Conservation (phyloP, 1,140 invertebrate species). For the Drosophila parabipectinata region DNA sequence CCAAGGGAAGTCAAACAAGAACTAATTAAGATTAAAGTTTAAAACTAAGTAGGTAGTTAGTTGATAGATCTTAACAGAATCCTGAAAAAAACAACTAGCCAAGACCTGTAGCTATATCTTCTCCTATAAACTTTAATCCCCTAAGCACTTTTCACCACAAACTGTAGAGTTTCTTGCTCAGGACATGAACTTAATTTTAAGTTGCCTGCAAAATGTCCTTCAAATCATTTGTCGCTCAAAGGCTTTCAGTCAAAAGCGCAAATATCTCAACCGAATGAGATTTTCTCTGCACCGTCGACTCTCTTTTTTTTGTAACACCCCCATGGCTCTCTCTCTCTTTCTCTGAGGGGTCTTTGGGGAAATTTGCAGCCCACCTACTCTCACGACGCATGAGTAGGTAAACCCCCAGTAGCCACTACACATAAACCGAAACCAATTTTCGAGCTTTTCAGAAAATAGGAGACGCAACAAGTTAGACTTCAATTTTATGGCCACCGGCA, state of each 20-base stretch:
- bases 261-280: slow-evolving; percentile 3
- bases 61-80: neutral
- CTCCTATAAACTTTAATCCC: slow-evolving; percentile 5
- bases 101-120: too few species aligned
- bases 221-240: slow-evolving; percentile 19
- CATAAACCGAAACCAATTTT: slow-evolving; percentile 20
- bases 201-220: neutral
- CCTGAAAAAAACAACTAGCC: neutral
- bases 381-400: slow-evolving; percentile 44
- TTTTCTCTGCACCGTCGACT: neutral
- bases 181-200: slow-evolving; percentile 2
- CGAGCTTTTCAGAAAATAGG: slow-evolving; percentile 27
- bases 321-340: slow-evolving; percentile 5
- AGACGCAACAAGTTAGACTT: slow-evolving; percentile 54
- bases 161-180: neutral
- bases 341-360: neutral
- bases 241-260: slow-evolving; percentile 21
- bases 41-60: neutral
- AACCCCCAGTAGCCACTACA: neutral
- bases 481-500: slow-evolving; percentile 40
- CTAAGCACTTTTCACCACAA: neutral
- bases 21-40: neutral
- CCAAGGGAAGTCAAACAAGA: neutral
- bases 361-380: slow-evolving; percentile 4
- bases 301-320: neutral